Evolutionary conservation across 1,140 invertebrate species (phyloP).

Genomic region (Globodera rostochiensis): DNA sequence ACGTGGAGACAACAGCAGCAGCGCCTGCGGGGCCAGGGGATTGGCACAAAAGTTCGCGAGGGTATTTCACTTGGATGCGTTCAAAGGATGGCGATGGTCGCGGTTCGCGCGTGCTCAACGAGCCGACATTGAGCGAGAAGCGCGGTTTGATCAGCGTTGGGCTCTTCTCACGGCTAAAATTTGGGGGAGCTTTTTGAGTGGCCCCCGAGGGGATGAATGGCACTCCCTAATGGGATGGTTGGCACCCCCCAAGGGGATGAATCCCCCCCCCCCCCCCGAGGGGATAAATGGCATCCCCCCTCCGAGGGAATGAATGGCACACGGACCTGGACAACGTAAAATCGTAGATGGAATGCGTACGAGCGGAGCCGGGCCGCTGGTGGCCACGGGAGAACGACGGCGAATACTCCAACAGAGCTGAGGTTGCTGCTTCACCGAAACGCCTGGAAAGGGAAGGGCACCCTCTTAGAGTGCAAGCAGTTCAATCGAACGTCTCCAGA

Average conservation of each 20-base stretch:
- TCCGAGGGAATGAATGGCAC: not conserved
- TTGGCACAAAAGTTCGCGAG: not conserved
- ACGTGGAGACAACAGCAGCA: conserved; percentile 4
- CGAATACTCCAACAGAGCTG: conserved; percentile 10
- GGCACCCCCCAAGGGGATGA: no score
- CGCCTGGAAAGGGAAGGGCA: not conserved
- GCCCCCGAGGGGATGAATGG: no score
- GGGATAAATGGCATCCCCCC: no score
- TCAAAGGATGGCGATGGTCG: conserved; percentile 8
- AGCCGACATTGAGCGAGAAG: conserved; percentile 11
- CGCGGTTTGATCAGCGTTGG: not conserved
- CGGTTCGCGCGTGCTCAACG: conserved; percentile 5
- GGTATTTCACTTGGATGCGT: not conserved
- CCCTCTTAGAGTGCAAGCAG: no score
- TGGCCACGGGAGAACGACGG: not conserved
- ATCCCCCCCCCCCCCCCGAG: no score
- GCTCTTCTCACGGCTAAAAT: not conserved
- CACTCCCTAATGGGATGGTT: not conserved
- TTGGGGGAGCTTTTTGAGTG: not conserved
- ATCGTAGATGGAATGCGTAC: conserved; percentile 11
- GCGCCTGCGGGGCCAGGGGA: not conserved
- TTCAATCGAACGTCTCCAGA: no score
- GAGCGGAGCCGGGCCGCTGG: not conserved
- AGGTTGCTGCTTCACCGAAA: not conserved
- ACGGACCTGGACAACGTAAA: not conserved